Evolutionary conservation across 2,888 invertebrate genomes (phyloP).

Genomic region (Eremobia ochroleuca): DNA sequence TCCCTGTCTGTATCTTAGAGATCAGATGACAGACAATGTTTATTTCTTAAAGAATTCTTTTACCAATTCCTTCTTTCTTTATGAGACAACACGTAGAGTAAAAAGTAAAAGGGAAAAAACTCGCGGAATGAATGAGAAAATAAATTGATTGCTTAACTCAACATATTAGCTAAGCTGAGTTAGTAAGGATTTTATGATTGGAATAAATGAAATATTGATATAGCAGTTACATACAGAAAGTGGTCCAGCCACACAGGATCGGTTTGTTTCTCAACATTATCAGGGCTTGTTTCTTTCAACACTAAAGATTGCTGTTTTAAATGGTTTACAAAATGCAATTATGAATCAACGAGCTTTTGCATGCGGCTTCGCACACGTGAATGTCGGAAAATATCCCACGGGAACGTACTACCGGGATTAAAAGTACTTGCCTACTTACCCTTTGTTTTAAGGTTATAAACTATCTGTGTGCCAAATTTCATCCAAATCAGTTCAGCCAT

Average conservation of each 20-base stretch:
- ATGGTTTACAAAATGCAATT: constrained; percentile 17
- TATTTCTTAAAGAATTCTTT: neutral
- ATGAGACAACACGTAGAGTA: neutral
- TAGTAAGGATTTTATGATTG: constrained; percentile 27
- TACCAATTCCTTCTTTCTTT: neutral
- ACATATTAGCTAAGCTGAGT: constrained; percentile 16
- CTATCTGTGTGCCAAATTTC: neutral
- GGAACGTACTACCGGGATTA: neutral
- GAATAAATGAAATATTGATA: constrained; percentile 51
- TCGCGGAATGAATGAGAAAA: constrained; percentile 4
- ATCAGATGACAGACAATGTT: too few relatives aligned
- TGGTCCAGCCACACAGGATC: constrained; percentile 36
- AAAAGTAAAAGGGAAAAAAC: neutral
- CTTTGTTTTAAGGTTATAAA: neutral
- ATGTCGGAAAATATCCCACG: neutral
- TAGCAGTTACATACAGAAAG: constrained; percentile 42
- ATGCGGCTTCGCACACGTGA: neutral
- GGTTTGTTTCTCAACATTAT: constrained; percentile 24
- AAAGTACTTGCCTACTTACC: too few relatives aligned
- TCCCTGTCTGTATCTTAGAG: too few relatives aligned
- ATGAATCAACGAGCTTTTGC: neutral
- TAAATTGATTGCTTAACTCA: constrained; percentile 11
- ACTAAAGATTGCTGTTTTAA: constrained; percentile 29
- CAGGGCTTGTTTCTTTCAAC: constrained; percentile 34
- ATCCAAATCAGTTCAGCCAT: neutral